A percentile compares a stretch with the other conserved stretches of the same genome.
phyloP scores from a whole-genome alignment of 2,888 invertebrate species.

The Heliconius ethilla region DNA sequence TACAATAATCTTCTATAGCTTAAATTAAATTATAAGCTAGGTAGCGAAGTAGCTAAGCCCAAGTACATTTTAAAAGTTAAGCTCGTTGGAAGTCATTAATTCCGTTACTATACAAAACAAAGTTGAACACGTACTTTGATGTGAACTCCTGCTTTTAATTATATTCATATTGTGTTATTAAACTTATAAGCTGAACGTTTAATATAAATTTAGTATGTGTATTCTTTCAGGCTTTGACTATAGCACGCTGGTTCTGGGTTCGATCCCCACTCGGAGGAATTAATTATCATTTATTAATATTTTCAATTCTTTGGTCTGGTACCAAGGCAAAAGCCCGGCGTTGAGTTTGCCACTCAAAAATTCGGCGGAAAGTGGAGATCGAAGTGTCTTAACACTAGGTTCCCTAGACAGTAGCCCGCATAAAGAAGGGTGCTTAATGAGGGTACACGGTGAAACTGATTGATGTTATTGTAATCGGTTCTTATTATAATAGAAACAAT shows the following conservation, averaged over 20 bases:
- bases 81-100: conserved; percentile 15
- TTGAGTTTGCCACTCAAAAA: neutral
- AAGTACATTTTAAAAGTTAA: neutral
- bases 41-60: conserved; percentile 8
- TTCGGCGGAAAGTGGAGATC: neutral
- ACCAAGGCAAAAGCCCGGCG: neutral
- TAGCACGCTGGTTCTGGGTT: neutral
- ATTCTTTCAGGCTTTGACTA: too few species aligned
- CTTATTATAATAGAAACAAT: too few species aligned
- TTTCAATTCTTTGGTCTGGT: neutral
- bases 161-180: neutral
- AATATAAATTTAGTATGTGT: neutral
- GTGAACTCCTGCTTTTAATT: conserved; percentile 14
- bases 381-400: neutral
- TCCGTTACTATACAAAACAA: conserved; percentile 8
- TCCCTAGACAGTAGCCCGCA: neutral
- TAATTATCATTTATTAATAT: neutral
- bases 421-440: neutral
- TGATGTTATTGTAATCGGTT: neutral
- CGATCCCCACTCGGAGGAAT: neutral
- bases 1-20: neutral
- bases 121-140: conserved; percentile 8
- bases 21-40: neutral
- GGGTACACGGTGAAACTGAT: too few species aligned
- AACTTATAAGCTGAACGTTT: neutral